Percentiles rank a stretch among this genome's conserved stretches.
Conservation (phyloP, 2,113 vertebrate species). For the Heteronetta atricapilla region DNA sequence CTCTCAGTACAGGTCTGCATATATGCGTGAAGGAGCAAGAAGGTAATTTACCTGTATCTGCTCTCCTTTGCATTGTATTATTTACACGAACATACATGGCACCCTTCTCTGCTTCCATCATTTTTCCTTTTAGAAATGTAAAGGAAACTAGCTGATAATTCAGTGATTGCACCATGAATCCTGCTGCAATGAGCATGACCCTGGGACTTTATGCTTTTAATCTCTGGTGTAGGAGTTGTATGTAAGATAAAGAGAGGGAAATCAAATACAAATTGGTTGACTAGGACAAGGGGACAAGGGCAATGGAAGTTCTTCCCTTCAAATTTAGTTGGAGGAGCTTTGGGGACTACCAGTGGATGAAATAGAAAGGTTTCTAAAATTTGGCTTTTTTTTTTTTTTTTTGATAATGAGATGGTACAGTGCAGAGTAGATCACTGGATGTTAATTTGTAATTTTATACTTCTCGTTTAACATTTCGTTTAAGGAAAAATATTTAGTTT, state of each 20-base stretch:
- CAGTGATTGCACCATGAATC: neutral
- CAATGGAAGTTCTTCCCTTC: neutral
- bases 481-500: neutral
- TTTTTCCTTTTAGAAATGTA: neutral
- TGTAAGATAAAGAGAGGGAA: neutral
- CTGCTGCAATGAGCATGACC: neutral
- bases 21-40: neutral
- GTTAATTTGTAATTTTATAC: neutral
- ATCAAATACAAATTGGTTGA: neutral
- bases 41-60: neutral
- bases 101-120: neutral
- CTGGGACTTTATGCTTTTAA: neutral
- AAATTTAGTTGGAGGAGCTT: neutral
- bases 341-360: neutral
- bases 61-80: neutral
- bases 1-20: neutral
- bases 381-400: neutral
- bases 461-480: neutral
- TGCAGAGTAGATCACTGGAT: neutral
- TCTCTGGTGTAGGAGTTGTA: neutral
- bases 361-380: neutral
- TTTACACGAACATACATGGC: neutral
- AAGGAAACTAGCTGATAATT: neutral
- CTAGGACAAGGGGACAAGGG: neutral
- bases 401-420: neutral